phyloP scores from a whole-genome alignment of 2,888 invertebrate species.

The Dolichomitus sp. region DNA sequence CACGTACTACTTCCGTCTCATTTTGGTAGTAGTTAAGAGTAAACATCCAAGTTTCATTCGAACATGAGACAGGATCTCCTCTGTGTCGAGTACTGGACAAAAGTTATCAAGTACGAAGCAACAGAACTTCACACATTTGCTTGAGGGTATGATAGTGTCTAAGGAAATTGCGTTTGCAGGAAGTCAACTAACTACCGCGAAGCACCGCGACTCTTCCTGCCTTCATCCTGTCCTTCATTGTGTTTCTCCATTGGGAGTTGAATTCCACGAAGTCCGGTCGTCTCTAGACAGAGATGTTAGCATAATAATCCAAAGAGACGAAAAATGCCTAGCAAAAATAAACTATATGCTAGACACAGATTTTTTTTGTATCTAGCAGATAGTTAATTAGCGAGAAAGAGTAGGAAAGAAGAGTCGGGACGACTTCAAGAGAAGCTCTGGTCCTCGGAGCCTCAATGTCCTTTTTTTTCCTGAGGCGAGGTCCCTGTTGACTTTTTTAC shows the following conservation, averaged over 20 bases:
- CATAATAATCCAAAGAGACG: not conserved
- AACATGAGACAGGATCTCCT: constrained; percentile 13
- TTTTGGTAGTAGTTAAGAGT: constrained; percentile 21
- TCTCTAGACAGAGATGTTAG: constrained; percentile 7
- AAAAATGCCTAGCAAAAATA: constrained; percentile 7
- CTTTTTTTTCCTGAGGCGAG: constrained; percentile 22
- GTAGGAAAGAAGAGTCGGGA: not conserved
- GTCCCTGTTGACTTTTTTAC: constrained; percentile 27
- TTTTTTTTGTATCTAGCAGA: not conserved
- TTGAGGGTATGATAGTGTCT: constrained; percentile 23
- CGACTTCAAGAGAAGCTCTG: constrained; percentile 11
- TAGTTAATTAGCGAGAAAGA: constrained; percentile 36
- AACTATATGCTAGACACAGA: not conserved
- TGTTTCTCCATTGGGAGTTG: not conserved
- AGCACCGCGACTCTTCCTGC: constrained; percentile 38
- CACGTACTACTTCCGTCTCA: constrained; percentile 17
- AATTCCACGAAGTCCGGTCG: not conserved
- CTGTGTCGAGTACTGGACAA: constrained; percentile 18
- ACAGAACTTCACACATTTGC: constrained; percentile 21
- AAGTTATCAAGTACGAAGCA: constrained; percentile 6
- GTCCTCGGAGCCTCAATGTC: constrained; percentile 17
- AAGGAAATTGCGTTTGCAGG: constrained; percentile 61
- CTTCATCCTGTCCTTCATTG: constrained; percentile 23
- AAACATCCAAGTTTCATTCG: constrained; percentile 28
- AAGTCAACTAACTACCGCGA: constrained; percentile 48